Evolutionary conservation across 2,797 vertebrate genomes (phyloP).

Genomic region (Garrulus glandarius): DNA sequence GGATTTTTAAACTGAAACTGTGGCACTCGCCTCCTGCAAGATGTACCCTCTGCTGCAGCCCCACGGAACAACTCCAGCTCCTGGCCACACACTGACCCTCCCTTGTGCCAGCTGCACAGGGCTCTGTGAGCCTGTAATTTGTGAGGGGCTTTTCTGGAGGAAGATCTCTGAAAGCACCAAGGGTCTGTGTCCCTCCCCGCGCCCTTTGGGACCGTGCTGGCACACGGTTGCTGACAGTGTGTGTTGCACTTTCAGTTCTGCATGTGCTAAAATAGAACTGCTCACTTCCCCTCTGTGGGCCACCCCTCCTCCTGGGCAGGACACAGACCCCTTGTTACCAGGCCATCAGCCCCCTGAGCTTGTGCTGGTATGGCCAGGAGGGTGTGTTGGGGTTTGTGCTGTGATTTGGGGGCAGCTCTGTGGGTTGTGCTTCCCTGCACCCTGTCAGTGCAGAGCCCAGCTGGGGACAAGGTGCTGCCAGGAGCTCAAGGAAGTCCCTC

Average conservation of each 20-base stretch:
- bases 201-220: not conserved
- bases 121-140: not conserved
- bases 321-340: not conserved
- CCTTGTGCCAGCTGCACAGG: not conserved
- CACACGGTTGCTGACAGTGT: rapidly evolving
- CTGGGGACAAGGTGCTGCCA: rapidly evolving
- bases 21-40: not conserved
- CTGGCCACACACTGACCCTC: not conserved
- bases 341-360: not conserved
- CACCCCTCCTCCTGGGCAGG: not conserved
- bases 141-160: not conserved
- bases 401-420: not conserved
- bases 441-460: not conserved
- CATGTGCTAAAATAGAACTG: not conserved
- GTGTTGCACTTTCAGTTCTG: slow-evolving; percentile 55
- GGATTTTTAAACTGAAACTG: not conserved
- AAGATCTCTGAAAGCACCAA: not conserved
- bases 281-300: not conserved
- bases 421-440: not conserved
- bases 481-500: not conserved
- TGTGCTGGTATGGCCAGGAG: rapidly evolving
- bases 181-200: not conserved
- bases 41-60: not conserved
- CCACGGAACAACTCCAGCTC: not conserved
- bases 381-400: not conserved